Conservation (phyloP, 2,113 vertebrate genomes). For the Orycteropus afer region DNA sequence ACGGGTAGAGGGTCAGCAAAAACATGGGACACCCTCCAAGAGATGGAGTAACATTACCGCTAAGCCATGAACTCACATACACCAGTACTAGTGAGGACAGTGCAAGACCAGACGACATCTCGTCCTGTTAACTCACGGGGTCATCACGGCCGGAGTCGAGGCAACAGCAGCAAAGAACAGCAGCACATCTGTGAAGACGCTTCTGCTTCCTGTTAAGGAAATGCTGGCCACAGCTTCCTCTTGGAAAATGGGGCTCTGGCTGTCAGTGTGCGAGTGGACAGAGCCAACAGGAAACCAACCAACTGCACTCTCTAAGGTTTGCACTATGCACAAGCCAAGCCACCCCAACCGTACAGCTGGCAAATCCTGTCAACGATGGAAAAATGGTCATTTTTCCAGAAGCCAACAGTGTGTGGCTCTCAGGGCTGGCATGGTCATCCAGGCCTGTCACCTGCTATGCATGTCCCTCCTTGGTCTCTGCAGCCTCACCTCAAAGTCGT, state of each 20-base stretch:
- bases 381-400: fast-evolving
- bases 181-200: background rate
- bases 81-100: background rate
- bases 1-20: too few relatives aligned
- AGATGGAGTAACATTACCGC: background rate
- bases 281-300: fast-evolving
- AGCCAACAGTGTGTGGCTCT: fast-evolving
- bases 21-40: background rate
- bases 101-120: fast-evolving
- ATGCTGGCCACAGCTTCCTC: too few relatives aligned
- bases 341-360: fast-evolving
- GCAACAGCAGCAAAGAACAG: too few relatives aligned
- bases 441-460: background rate
- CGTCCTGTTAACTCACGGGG: too few relatives aligned
- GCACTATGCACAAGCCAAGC: background rate
- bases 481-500: background rate
- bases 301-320: fast-evolving
- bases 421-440: too few relatives aligned
- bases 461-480: background rate
- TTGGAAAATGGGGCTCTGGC: too few relatives aligned
- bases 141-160: too few relatives aligned
- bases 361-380: fast-evolving
- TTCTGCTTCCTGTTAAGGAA: fast-evolving
- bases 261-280: fast-evolving
- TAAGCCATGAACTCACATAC: background rate